A percentile compares a stretch with the other conserved stretches of the same genome.
These are phyloP conservation scores for Heliconius hermathena DNA, from an alignment of 1,140 invertebrate genomes.

Conservation along the genomic window DNA sequence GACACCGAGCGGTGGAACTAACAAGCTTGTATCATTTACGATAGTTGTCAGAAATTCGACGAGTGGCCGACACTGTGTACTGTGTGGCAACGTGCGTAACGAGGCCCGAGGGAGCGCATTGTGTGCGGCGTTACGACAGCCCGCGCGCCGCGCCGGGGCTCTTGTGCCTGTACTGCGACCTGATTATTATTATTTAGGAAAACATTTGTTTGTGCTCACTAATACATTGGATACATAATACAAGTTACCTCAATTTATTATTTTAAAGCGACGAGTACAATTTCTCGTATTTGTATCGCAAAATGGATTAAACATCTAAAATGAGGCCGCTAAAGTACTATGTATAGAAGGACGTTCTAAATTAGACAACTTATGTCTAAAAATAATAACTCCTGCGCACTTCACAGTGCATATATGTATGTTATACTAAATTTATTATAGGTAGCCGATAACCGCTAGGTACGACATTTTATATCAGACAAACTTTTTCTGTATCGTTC, in stretches of 20 bases:
- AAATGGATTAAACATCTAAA: too few species aligned
- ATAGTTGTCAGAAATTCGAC: conserved; percentile 1
- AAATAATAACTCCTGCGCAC: too few species aligned
- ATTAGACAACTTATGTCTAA: too few species aligned
- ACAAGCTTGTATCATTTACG: background rate
- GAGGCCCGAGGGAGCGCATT: conserved; percentile 22
- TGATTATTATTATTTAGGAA: background rate
- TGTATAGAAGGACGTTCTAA: too few species aligned
- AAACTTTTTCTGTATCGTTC: too few species aligned
- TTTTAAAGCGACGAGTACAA: too few species aligned
- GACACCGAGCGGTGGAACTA: conserved; percentile 15
- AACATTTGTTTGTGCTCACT: background rate
- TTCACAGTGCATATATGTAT: too few species aligned
- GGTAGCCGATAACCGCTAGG: too few species aligned
- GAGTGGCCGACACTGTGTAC: background rate
- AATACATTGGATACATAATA: background rate
- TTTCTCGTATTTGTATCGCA: too few species aligned
- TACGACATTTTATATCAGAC: too few species aligned
- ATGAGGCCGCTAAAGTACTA: too few species aligned
- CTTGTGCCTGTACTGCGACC: background rate
- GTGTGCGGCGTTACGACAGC: conserved; percentile 18
- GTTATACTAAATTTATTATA: too few species aligned
- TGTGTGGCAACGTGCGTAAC: background rate
- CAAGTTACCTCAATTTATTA: background rate
- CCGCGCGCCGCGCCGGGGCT: background rate